Evolutionary conservation across 1,140 invertebrate genomes (phyloP).

Genomic region (Drosophila tsacasi): DNA sequence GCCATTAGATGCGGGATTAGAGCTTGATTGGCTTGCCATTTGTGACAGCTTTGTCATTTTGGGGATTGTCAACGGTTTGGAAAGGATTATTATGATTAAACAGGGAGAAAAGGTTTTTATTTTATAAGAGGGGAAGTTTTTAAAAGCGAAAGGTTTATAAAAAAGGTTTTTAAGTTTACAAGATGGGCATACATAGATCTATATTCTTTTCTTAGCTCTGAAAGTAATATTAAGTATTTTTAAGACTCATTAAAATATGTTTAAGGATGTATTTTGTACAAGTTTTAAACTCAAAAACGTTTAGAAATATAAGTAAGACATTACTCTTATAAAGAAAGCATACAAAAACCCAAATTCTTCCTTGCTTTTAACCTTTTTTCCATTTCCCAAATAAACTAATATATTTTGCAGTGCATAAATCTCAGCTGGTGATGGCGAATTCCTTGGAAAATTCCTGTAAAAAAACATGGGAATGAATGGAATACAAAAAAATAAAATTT

Average conservation of each 20-base stretch:
- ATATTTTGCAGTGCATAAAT: conserved; percentile 5
- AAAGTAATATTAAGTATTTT: not conserved
- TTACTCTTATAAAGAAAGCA: not conserved
- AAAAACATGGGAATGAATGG: not conserved
- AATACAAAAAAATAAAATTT: not conserved
- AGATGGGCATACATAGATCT: no score
- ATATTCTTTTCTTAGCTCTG: not conserved
- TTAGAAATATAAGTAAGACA: not conserved
- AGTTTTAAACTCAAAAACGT: not conserved
- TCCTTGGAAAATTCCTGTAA: conserved; percentile 10
- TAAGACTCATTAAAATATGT: not conserved
- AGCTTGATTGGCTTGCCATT: conserved; percentile 63
- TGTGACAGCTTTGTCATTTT: conserved; percentile 60
- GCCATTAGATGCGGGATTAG: conserved; percentile 61
- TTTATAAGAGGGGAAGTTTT: not conserved
- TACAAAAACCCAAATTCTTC: not conserved
- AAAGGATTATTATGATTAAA: conserved; percentile 35
- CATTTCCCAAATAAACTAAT: not conserved
- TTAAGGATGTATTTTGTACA: not conserved
- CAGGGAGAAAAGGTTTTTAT: not conserved
- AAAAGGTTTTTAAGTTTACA: not conserved
- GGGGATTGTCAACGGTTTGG: conserved; percentile 44
- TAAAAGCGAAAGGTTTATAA: not conserved
- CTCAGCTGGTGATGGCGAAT: conserved; percentile 14
- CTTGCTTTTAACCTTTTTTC: not conserved